Evolutionary conservation across 2,113 vertebrate genomes (phyloP).

Genomic region (Dipodomys spectabilis): DNA sequence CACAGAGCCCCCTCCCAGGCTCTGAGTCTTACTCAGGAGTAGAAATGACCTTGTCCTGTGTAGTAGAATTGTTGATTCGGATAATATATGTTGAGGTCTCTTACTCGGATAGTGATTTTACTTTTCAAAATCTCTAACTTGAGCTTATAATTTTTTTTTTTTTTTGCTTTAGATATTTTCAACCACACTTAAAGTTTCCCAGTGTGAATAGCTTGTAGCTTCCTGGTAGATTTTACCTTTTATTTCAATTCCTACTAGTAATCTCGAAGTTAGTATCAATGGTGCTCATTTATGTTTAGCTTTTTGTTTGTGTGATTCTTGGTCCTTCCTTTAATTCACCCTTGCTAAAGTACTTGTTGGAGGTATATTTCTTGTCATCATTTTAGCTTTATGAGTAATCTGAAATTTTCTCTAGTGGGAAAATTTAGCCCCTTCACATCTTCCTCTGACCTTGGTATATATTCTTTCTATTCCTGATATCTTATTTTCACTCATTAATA

Average conservation of each 20-base stretch:
- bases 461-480: not conserved
- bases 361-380: not conserved
- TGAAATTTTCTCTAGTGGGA: not conserved
- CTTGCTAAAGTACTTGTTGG: not conserved
- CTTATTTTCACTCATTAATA: not conserved
- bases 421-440: not conserved
- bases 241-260: constrained; percentile 3
- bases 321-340: not conserved
- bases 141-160: not conserved
- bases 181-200: not conserved
- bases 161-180: constrained; percentile 7
- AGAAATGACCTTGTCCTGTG: too few species aligned
- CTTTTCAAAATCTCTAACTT: not conserved
- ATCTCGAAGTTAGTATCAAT: not conserved
- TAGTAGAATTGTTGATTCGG: not conserved
- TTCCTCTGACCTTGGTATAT: not conserved
- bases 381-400: constrained; percentile 5
- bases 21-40: not conserved
- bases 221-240: not conserved
- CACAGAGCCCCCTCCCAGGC: not conserved
- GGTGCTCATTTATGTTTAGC: not conserved
- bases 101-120: not conserved
- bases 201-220: not conserved
- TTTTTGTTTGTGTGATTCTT: not conserved
- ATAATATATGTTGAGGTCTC: not conserved